These are phyloP conservation scores for Crocidura indochinensis DNA, from an alignment of 2,797 vertebrate genomes.

Conservation along the genomic window DNA sequence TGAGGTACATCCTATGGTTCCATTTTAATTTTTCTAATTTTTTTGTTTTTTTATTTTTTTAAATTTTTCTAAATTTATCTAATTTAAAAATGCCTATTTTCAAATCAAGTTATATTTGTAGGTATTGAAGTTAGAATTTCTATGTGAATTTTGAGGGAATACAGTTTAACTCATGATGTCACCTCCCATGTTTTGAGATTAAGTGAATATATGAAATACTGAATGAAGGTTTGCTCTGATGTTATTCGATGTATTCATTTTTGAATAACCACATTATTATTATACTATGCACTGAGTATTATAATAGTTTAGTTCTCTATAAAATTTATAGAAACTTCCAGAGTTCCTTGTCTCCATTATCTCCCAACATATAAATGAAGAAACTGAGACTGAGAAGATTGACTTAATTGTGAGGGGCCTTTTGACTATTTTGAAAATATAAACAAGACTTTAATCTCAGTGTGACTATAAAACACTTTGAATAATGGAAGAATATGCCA, in stretches of 20 bases:
- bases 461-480: not conserved
- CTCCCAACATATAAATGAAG: not conserved
- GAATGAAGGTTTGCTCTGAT: not conserved
- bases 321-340: not conserved
- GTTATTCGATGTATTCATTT: not conserved
- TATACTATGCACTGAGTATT: not conserved
- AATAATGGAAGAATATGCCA: constrained; percentile 65
- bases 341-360: not conserved
- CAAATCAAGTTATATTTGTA: not conserved
- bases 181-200: not conserved
- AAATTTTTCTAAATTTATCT: no score
- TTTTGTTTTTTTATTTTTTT: no score
- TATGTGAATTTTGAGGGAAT: not conserved
- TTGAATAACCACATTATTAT: not conserved
- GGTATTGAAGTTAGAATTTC: constrained; percentile 4
- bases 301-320: not conserved
- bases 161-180: not conserved
- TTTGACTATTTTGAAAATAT: constrained; percentile 58
- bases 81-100: not conserved
- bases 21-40: not conserved
- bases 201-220: not conserved
- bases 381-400: constrained; percentile 16
- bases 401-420: not conserved
- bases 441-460: constrained; percentile 55
- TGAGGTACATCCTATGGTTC: not conserved